A percentile compares a stretch with the other conserved stretches of the same genome.
Evolutionary conservation across 1,140 invertebrate species (phyloP).

Genomic region (Eurosta solidaginis): DNA sequence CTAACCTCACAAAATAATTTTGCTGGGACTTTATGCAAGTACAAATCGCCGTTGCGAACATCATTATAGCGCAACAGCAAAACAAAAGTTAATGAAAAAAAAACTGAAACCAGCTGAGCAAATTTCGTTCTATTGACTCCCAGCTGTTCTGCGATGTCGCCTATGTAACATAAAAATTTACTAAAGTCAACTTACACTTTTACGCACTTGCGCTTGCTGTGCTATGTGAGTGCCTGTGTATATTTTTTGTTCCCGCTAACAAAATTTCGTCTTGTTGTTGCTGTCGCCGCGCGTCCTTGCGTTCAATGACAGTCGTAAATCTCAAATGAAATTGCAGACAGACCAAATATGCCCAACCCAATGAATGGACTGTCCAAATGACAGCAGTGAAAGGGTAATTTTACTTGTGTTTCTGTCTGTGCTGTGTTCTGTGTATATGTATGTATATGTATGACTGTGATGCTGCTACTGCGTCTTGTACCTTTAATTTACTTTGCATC

Average conservation of each 20-base stretch:
- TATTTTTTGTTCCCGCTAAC: too few relatives aligned
- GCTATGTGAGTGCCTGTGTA: neutral
- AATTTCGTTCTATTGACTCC: too few relatives aligned
- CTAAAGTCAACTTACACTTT: too few relatives aligned
- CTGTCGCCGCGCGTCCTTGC: neutral
- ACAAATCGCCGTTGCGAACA: too few relatives aligned
- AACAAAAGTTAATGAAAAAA: too few relatives aligned
- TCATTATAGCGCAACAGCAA: too few relatives aligned
- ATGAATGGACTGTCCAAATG: neutral
- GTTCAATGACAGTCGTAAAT: constrained; percentile 14
- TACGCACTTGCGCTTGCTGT: too few relatives aligned
- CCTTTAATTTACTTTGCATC: constrained; percentile 9
- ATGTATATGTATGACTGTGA: neutral
- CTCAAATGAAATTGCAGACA: neutral
- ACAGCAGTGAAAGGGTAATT: constrained; percentile 6
- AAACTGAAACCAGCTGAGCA: too few relatives aligned
- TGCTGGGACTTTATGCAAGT: too few relatives aligned
- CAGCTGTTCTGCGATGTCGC: too few relatives aligned
- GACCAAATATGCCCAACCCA: neutral
- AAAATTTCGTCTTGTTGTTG: neutral
- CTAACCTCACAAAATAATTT: too few relatives aligned
- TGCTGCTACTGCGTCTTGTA: neutral
- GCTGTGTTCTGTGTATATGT: neutral
- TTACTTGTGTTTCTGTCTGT: neutral
- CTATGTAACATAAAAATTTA: too few relatives aligned